These are phyloP conservation scores for Drosophila obscura DNA, from an alignment of 1,140 invertebrate genomes.

Conservation along the genomic window DNA sequence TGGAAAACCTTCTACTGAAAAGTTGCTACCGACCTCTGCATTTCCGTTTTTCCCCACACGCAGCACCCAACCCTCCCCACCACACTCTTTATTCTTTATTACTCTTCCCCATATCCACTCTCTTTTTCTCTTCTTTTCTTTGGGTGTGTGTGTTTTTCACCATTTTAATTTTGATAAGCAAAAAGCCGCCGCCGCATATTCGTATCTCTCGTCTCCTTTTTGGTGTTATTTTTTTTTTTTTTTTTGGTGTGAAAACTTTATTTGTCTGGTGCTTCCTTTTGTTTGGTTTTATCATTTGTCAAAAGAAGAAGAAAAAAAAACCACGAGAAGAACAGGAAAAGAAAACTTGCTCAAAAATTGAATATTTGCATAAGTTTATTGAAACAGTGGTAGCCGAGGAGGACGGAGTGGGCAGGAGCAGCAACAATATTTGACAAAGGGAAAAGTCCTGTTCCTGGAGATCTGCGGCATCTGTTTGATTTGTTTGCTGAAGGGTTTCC, in stretches of 20 bases:
- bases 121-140: not conserved
- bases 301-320: conserved; percentile 27
- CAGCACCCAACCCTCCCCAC: no score
- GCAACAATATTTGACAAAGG: conserved; percentile 18
- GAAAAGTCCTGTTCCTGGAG: conserved; percentile 1
- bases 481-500: conserved; percentile 34
- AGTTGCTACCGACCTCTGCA: conserved; percentile 56
- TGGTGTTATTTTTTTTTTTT: not conserved
- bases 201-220: conserved; percentile 26
- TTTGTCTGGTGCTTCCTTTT: conserved; percentile 70
- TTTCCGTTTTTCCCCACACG: conserved; percentile 21
- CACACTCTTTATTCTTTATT: not conserved
- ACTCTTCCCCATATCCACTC: conserved; percentile 3
- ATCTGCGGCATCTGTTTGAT: conserved; percentile 51
- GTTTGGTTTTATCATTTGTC: conserved; percentile 80
- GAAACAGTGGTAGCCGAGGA: conserved; percentile 42
- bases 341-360: conserved; percentile 68
- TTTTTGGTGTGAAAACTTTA: conserved; percentile 71
- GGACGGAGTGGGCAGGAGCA: not conserved
- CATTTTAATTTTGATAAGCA: conserved; percentile 78
- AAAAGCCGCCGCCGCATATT: conserved; percentile 59
- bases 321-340: conserved; percentile 6
- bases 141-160: conserved; percentile 41
- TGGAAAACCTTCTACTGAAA: conserved; percentile 63
- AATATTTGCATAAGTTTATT: conserved; percentile 82